These are phyloP conservation scores for Opisthograptis luteolata DNA, from an alignment of 2,888 invertebrate species.

Conservation along the genomic window DNA sequence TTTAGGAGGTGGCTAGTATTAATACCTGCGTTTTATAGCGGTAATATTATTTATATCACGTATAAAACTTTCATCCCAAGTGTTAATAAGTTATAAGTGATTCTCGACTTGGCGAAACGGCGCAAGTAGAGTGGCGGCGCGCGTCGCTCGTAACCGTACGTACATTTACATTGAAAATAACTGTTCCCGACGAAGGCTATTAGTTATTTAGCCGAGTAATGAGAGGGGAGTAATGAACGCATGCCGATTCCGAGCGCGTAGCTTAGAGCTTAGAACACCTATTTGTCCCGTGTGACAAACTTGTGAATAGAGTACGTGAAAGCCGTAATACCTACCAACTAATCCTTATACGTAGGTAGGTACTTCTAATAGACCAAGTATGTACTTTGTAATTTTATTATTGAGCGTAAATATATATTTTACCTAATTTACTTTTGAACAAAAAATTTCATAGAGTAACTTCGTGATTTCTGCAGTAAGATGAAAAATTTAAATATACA, in stretches of 20 bases:
- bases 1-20: slow-evolving; percentile 1
- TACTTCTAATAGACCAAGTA: no score
- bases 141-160: slow-evolving; percentile 26
- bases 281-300: not conserved
- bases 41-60: slow-evolving; percentile 29
- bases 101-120: slow-evolving; percentile 38
- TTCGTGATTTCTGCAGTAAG: not conserved
- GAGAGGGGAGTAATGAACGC: slow-evolving; percentile 78
- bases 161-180: slow-evolving; percentile 41
- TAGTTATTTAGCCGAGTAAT: slow-evolving; percentile 77
- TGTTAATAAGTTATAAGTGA: slow-evolving; percentile 44
- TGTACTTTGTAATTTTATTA: no score
- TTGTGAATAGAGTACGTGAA: no score
- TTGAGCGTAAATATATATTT: no score
- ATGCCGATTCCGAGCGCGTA: slow-evolving; percentile 75
- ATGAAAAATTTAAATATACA: slow-evolving; percentile 3
- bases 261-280: slow-evolving; percentile 4
- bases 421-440: no score
- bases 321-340: no score
- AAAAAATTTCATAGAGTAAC: no score
- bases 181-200: slow-evolving; percentile 66
- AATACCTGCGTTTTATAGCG: slow-evolving; percentile 11
- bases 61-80: slow-evolving; percentile 32
- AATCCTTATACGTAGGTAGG: no score
- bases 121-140: slow-evolving; percentile 24